These are phyloP conservation scores for Hypotaenidia philippensis DNA, from an alignment of 2,797 vertebrate species.

Conservation along the genomic window DNA sequence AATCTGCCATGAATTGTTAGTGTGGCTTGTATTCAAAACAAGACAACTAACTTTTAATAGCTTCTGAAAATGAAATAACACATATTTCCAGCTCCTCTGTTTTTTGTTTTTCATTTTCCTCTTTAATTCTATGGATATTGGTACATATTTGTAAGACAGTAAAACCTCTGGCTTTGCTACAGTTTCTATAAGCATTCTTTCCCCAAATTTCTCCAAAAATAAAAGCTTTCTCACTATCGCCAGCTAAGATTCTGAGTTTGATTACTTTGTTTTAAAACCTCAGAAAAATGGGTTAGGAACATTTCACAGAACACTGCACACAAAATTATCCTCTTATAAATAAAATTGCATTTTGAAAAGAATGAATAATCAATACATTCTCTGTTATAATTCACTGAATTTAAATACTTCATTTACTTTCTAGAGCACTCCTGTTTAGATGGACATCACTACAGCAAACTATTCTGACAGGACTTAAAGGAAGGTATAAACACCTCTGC, in stretches of 20 bases:
- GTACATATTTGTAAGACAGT: neutral
- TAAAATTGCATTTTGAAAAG: neutral
- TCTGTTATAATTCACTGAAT: neutral
- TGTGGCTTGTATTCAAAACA: neutral
- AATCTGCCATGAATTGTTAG: neutral
- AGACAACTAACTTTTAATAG: constrained; percentile 14
- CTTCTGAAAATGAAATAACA: constrained; percentile 24
- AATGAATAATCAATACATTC: neutral
- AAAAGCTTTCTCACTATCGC: neutral
- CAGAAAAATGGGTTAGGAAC: neutral
- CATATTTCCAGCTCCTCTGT: neutral
- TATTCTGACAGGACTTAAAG: neutral
- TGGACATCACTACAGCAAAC: neutral
- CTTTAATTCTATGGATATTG: neutral
- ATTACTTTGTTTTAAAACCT: neutral
- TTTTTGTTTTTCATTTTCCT: neutral
- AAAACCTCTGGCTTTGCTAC: neutral
- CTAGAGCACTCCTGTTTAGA: neutral
- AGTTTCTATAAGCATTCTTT: neutral
- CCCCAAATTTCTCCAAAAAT: neutral
- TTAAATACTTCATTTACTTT: neutral
- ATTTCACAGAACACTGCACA: neutral
- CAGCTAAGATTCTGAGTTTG: accelerated
- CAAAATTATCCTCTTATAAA: neutral
- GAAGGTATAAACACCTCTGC: neutral